Base-by-base conservation (phyloP, 2,888 invertebrate species). In the Trichacis sp. region DNA sequence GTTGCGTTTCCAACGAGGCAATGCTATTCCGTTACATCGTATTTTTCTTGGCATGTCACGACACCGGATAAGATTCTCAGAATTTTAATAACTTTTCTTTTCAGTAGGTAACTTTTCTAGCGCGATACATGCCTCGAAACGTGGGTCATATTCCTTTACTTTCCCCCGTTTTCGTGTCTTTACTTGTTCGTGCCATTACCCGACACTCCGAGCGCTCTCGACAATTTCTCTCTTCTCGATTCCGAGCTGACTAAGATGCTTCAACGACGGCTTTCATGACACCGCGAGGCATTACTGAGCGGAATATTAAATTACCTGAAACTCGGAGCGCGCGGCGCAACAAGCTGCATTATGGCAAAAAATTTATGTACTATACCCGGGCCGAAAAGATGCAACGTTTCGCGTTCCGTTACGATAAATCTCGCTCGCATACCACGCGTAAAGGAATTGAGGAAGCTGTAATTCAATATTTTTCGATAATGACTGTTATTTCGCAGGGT, bases 391-490 rank as follows among this genome's bases (percentile, higher is more conserved):
- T 17, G 51, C 61, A 36, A 12, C 46, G 33, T 33, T 24, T 38
- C 48, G 54, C 64, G 63, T 66, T 58, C 64, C 69, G 73, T 59
- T 60, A 68, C 68, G 64, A 74, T 73, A 68, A 74, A 72, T 74
- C 71, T 64, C 47, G 46, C 40, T 18, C 20, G 36, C 60, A 53
- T 24, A 59, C 36, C 52, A 47, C 43, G 52, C 56, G 52, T 57
- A n/a, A n/a, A n/a, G n/a, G n/a, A 38, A 51, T 51, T 55, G 43
- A 12, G 46, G 55, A 58, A 52, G 61, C 54, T 46, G 62, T 65
- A 64, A 65, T 60, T 68, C 55, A 65, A 50, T 54, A n/a, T 52
- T 29, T 38, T 54, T 9, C 51, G 33, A 50, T 57, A 65, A 60
- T 65, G 56, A 57, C 56, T 52, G 52, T 49, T 48, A 63, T 11